A percentile compares a stretch with the other conserved stretches of the same genome.
phyloP scores from a whole-genome alignment of 2,888 invertebrate species.

The Ormyrus nitidulus region DNA sequence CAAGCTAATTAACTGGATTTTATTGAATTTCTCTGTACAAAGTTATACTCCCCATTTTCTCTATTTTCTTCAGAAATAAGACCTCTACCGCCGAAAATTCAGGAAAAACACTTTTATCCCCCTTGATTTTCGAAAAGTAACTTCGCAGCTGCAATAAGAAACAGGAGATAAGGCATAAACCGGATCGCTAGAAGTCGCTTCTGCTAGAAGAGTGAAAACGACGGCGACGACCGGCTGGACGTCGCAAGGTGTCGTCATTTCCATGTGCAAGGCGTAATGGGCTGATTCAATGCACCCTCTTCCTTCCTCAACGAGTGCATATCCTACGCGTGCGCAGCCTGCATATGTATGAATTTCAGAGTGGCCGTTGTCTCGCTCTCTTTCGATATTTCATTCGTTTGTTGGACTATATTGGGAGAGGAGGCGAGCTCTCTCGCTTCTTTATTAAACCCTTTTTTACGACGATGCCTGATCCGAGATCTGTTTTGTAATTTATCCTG shows the following conservation, averaged over 20 bases:
- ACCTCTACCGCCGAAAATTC: no score
- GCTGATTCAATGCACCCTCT: constrained; percentile 10
- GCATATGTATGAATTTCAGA: constrained; percentile 32
- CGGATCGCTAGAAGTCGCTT: no score
- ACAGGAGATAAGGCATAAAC: no score
- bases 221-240: constrained; percentile 12
- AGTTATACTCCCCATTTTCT: no score
- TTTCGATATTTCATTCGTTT: constrained; percentile 50
- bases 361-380: neutral
- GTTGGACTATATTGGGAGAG: constrained; percentile 45
- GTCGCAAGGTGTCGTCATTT: constrained; percentile 62
- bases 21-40: no score
- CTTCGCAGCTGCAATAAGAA: no score
- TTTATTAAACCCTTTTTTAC: constrained; percentile 49
- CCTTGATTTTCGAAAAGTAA: no score
- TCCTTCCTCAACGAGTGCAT: neutral
- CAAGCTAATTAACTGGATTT: no score
- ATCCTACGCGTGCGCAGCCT: neutral
- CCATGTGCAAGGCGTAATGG: constrained; percentile 60
- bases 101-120: no score
- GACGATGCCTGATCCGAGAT: constrained; percentile 42
- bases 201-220: neutral
- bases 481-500: constrained; percentile 54
- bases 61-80: no score
- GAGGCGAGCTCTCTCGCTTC: constrained; percentile 1